Evolutionary conservation across 2,888 invertebrate genomes (phyloP).

Genomic region (Gastrophysa polygoni): DNA sequence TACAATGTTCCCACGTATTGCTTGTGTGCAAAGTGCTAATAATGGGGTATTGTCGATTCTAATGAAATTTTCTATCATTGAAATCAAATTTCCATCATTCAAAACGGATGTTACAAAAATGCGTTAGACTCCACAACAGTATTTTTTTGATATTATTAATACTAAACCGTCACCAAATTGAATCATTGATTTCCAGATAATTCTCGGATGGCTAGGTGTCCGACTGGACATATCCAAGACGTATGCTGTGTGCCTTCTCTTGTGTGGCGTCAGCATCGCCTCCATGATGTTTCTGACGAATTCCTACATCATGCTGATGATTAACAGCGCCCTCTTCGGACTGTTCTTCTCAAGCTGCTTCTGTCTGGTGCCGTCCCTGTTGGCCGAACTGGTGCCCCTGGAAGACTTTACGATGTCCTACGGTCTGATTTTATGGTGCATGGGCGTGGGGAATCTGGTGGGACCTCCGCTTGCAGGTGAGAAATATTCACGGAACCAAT

Average conservation of each 20-base stretch:
- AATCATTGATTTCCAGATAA: conserved; percentile 64
- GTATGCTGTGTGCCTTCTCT: conserved; percentile 78
- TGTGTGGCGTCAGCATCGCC: conserved; percentile 68
- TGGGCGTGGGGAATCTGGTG: conserved; percentile 90
- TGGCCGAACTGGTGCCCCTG: conserved; percentile 86
- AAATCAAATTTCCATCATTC: too few relatives aligned
- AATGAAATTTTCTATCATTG: too few relatives aligned
- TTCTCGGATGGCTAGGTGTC: conserved; percentile 90
- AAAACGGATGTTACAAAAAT: too few relatives aligned
- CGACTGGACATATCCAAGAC: conserved; percentile 80
- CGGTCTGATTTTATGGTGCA: conserved; percentile 85
- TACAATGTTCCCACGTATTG: too few relatives aligned
- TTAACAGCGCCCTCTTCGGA: conserved; percentile 72
- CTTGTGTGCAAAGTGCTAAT: too few relatives aligned
- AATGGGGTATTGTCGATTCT: too few relatives aligned
- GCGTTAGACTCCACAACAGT: too few relatives aligned
- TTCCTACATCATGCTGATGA: conserved; percentile 52
- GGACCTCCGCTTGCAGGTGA: conserved; percentile 91
- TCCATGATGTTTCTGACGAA: conserved; percentile 61
- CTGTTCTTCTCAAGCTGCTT: conserved; percentile 91
- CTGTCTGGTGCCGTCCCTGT: conserved; percentile 86
- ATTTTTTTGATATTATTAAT: too few relatives aligned
- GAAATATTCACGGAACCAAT: too few relatives aligned
- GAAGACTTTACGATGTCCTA: conserved; percentile 93
- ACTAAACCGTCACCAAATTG: too few relatives aligned